Conservation (phyloP, 35 echinoderm and acorn worm genomes). For the Hemicentrotus pulcherrimus region DNA sequence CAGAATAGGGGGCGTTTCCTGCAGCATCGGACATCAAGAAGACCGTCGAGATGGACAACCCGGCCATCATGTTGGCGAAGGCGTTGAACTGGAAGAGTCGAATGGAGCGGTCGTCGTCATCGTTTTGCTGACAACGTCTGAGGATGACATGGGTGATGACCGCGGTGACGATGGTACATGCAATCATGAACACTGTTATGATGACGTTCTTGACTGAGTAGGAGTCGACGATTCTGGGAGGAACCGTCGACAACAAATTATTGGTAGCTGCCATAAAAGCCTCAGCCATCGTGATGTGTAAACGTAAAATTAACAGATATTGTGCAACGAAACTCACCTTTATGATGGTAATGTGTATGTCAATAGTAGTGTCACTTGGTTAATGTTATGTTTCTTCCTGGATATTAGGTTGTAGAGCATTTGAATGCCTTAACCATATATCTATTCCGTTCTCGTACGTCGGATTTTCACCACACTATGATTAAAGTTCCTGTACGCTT, state of each 20-base stretch:
- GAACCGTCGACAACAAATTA: neutral
- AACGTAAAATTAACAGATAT: too few species aligned
- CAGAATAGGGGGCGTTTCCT: neutral
- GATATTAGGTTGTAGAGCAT: too few species aligned
- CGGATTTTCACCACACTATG: too few species aligned
- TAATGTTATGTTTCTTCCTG: too few species aligned
- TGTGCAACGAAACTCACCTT: too few species aligned
- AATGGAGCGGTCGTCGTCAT: neutral
- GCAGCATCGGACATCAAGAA: neutral
- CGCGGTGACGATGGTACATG: neutral
- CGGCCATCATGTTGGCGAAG: neutral
- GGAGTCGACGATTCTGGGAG: neutral
- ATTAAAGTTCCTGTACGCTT: too few species aligned
- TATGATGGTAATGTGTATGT: too few species aligned
- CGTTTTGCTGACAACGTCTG: neutral
- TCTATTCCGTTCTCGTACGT: too few species aligned
- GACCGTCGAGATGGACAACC: neutral
- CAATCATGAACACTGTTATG: neutral
- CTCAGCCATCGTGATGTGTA: neutral
- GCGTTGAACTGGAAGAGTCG: neutral
- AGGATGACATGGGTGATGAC: neutral
- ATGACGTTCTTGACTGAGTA: neutral
- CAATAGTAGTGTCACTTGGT: too few species aligned
- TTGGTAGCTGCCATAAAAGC: neutral
- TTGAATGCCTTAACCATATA: too few species aligned